These are phyloP conservation scores for Iselma pallidipennis DNA, from an alignment of 2,888 invertebrate species.

Conservation along the genomic window DNA sequence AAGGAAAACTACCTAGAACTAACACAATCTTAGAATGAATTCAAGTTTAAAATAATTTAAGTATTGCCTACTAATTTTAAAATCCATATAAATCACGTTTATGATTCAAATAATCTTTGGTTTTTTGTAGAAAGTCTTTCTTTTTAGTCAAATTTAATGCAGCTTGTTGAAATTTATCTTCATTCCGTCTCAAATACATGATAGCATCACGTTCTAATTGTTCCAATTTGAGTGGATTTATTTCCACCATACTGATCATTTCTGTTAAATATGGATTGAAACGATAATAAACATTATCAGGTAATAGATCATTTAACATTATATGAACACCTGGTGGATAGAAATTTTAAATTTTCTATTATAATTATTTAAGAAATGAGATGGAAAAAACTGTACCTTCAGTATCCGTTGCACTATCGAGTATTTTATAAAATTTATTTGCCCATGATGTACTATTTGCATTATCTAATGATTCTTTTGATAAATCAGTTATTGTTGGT, in stretches of 20 bases:
- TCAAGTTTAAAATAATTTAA: too few species aligned
- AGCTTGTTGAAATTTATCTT: slow-evolving; percentile 71
- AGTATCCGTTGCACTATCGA: slow-evolving; percentile 85
- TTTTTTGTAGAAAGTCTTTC: slow-evolving; percentile 50
- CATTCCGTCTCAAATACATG: slow-evolving; percentile 79
- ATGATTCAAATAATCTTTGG: slow-evolving; percentile 54
- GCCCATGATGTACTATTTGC: slow-evolving; percentile 64
- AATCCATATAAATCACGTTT: slow-evolving; percentile 44
- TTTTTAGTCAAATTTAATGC: slow-evolving; percentile 55
- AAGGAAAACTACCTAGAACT: too few species aligned
- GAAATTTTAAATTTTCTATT: background rate
- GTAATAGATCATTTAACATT: slow-evolving; percentile 73
- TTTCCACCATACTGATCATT: slow-evolving; percentile 79
- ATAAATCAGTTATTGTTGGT: slow-evolving; percentile 49
- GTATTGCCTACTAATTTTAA: slow-evolving; percentile 6
- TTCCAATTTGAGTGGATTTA: slow-evolving; percentile 68
- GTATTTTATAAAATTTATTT: slow-evolving; percentile 76
- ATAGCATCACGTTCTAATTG: slow-evolving; percentile 73
- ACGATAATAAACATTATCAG: slow-evolving; percentile 74
- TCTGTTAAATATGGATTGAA: slow-evolving; percentile 86
- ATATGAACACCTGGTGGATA: slow-evolving; percentile 70
- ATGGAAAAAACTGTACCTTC: slow-evolving; percentile 65
- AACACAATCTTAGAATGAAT: too few species aligned
- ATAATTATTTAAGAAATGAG: background rate
- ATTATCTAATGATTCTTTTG: slow-evolving; percentile 42